Base-by-base conservation (phyloP, 2,888 invertebrate species). In the Brenthis ino region DNA sequence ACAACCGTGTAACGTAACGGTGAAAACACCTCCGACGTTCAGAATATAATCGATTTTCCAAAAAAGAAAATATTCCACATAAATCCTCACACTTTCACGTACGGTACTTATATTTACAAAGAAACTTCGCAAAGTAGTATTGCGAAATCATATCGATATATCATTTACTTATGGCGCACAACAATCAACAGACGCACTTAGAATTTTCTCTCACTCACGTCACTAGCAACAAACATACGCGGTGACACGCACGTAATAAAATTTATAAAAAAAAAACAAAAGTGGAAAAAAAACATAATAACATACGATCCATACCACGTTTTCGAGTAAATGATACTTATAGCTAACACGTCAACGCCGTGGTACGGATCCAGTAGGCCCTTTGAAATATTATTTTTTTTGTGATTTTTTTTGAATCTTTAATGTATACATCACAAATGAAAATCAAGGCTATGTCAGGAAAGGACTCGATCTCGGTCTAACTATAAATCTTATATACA, bases 131-230 rank as follows among this genome's bases (percentile, higher is more conserved):
- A 75, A 71, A 70, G 70, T 64, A 75, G 71, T 73, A 77, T 77
- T 77, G 85, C 82, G 86, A 83, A 84, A 78, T 72, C 67, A 77
- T 75, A 77, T 77, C 75, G 79, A 80, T 76, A 72, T 81, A 83
- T 71, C 71, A 68, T 77, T 77, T 81, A 84, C 79, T 81, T 85
- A 88, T 82, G 86, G 90, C 90, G 91, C 84, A 84, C 85, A 91
- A 91, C 91, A 89, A 84, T 82, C 86, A 91, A 92, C 91, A 86
- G 83, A 85, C 89, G 91, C 91, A 81, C 87, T 82, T 85, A 87
- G 80, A 86, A 84, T 80, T 78, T 81, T 80, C 80, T 82, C 76
- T 85, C 83, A 82, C 83, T 83, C 84, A 82, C 84, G 81, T 78
- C 82, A 82, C 74, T 79, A 81, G 77, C 78, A 86, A 84, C 85